Conservation (phyloP, 2,888 invertebrate genomes). For the Desoria tigrina region DNA sequence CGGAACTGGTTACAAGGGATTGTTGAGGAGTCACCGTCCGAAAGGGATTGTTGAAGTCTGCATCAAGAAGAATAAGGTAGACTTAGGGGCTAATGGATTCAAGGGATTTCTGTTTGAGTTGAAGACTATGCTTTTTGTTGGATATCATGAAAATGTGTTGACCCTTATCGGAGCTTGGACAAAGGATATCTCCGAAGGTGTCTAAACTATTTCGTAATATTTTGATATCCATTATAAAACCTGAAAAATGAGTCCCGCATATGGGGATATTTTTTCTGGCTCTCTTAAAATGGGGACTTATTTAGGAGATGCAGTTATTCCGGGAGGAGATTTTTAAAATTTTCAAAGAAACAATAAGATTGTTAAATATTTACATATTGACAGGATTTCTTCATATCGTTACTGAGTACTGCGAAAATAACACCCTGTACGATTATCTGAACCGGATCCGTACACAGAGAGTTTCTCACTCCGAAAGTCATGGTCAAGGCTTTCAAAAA, state of each 20-base stretch:
- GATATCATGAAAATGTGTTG: background rate
- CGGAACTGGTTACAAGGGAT: background rate
- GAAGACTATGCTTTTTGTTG: background rate
- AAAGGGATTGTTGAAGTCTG: background rate
- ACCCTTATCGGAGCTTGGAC: background rate
- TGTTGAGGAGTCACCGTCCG: background rate
- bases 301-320: too few relatives aligned
- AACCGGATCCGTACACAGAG: background rate
- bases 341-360: too few relatives aligned
- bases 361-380: background rate
- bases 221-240: background rate
- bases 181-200: background rate
- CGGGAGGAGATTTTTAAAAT: too few relatives aligned
- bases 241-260: background rate
- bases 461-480: background rate
- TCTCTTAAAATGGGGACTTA: too few relatives aligned
- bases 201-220: background rate
- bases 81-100: background rate
- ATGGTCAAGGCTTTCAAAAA: background rate
- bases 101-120: background rate
- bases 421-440: background rate
- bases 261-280: too few relatives aligned
- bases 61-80: background rate
- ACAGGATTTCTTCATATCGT: background rate
- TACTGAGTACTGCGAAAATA: background rate